Base-by-base conservation (phyloP, 2,888 invertebrate genomes). In the Hemistola chrysoprasaria region DNA sequence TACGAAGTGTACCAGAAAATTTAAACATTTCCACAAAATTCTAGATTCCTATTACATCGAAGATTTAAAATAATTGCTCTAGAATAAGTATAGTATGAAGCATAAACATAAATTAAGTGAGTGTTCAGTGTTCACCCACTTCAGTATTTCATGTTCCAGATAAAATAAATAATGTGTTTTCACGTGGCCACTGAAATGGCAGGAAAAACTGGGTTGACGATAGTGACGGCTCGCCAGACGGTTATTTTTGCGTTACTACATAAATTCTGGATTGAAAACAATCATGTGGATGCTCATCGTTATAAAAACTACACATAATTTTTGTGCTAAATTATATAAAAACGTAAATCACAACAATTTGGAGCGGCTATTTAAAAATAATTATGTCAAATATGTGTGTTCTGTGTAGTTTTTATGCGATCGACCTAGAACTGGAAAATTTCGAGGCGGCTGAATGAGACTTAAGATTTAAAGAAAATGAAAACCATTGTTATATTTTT, bases 121-220 rank as follows among this genome's bases (percentile, higher is more conserved):
- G 28, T 45, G 35, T n/a, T n/a, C n/a, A 41, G 32, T 34, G 36
- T 28, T 43, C 11, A 6, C 10, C 22, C 36, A 36, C 34, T 61
- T 53, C 53, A 42, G 48, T 21, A 41, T 47, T 56, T 50, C 47
- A 57, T 42, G 58, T 53, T 56, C 52, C 48, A 59, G 40, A 60
- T 58, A 50, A 48, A 50, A 53, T 55, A 58, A 59, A 64, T 56
- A 42, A 59, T 55, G 47, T 47, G 44, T 53, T 55, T 57, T 43
- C 42, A 46, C 53, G 55, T 53, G 45, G 42, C 57, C 52, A 58
- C 50, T 40, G 28, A 52, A n/a, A n/a, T n/a, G 44, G 40, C 41
- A 44, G 40, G 34, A 40, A 48, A 50, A 52, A 48, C 51, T 56
- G 45, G 57, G 61, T 57, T 57, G 62, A 60, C 56, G 59, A 26